Evolutionary conservation across 1,140 invertebrate species (phyloP).

Genomic region (Bathynomus jamesi): DNA sequence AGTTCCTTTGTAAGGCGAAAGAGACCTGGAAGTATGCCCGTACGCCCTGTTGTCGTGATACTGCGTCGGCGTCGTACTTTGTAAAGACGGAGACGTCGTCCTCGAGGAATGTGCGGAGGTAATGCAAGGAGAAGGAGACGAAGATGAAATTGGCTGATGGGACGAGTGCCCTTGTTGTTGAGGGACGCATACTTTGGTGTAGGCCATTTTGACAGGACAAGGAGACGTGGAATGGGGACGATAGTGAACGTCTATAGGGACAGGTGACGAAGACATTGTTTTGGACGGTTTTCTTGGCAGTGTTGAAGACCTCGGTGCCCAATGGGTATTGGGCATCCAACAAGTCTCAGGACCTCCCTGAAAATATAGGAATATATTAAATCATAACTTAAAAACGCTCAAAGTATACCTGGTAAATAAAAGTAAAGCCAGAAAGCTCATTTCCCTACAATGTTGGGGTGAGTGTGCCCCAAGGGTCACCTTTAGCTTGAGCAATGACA

Average conservation of each 20-base stretch:
- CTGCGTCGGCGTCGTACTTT: background rate
- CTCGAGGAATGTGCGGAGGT: background rate
- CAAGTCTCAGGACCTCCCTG: background rate
- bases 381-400: no score
- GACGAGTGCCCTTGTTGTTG: no score
- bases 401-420: no score
- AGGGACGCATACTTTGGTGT: background rate
- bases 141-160: no score
- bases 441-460: no score
- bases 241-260: background rate
- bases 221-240: background rate
- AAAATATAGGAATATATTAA: no score
- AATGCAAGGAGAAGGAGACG: background rate
- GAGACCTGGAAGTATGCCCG: background rate
- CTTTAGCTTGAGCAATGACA: no score
- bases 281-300: slow-evolving; percentile 21
- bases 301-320: slow-evolving; percentile 30
- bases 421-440: no score
- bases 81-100: background rate
- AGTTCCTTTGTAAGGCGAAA: background rate
- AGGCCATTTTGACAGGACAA: background rate
- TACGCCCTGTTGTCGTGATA: no score
- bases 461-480: no score
- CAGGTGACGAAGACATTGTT: slow-evolving; percentile 15
- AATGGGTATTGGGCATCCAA: background rate